These are phyloP conservation scores for Lamellibrachia luymesi DNA, from an alignment of 1,140 invertebrate genomes.

Conservation along the genomic window DNA sequence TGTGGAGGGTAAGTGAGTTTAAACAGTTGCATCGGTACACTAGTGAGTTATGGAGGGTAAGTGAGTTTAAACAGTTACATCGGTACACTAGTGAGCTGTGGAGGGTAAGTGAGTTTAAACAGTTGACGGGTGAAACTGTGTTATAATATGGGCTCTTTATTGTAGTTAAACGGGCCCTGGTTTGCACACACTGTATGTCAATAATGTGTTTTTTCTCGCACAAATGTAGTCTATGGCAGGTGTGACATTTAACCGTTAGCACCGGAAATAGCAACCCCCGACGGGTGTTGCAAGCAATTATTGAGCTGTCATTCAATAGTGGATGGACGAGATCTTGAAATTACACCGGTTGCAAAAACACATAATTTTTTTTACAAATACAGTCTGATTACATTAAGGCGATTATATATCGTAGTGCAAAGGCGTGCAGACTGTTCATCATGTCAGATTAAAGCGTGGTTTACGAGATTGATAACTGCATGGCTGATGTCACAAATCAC, in stretches of 20 bases:
- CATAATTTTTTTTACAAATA: not conserved
- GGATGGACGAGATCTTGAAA: not conserved
- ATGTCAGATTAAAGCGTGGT: not conserved
- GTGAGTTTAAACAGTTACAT: too few species aligned
- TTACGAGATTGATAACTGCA: not conserved
- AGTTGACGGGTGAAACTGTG: too few species aligned
- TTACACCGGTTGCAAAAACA: not conserved
- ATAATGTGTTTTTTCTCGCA: not conserved
- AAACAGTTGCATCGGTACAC: too few species aligned
- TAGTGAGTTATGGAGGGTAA: too few species aligned
- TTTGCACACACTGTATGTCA: too few species aligned
- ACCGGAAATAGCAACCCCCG: constrained; percentile 88
- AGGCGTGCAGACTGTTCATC: not conserved
- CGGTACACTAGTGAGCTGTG: too few species aligned
- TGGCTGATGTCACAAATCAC: not conserved
- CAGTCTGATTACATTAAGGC: not conserved
- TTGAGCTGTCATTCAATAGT: not conserved
- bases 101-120: too few species aligned
- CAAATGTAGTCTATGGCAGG: not conserved
- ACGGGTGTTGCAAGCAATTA: constrained; percentile 13
- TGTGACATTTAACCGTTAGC: not conserved
- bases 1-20: too few species aligned
- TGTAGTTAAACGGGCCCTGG: too few species aligned
- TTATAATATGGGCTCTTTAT: too few species aligned
- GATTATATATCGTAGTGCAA: not conserved